phyloP scores from a whole-genome alignment of 2,797 vertebrate genomes.

The Ambastaia sidthimunki region DNA sequence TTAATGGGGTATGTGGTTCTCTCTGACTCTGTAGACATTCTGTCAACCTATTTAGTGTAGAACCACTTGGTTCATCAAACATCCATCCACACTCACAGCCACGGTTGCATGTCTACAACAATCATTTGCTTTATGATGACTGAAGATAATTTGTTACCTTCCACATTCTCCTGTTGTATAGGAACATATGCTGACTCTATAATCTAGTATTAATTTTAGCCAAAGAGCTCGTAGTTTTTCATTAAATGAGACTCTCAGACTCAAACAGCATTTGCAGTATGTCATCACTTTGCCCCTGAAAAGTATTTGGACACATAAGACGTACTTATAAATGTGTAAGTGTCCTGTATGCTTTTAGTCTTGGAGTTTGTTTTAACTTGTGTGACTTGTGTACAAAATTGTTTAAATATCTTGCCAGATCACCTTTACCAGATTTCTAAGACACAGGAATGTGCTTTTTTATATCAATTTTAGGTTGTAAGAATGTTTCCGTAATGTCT shows the following conservation, averaged over 20 bases:
- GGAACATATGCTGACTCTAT: not conserved
- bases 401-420: too few species aligned
- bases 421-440: not conserved
- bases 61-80: conserved; percentile 12
- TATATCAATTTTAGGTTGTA: not conserved
- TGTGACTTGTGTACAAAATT: too few species aligned
- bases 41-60: conserved; percentile 7
- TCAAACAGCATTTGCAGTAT: not conserved
- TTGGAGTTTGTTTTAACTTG: too few species aligned
- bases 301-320: too few species aligned
- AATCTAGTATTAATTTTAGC: not conserved
- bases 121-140: not conserved
- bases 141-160: not conserved
- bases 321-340: too few species aligned
- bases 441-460: not conserved
- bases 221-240: not conserved
- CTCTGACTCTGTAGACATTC: conserved; percentile 18
- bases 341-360: too few species aligned
- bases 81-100: not conserved
- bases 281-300: not conserved
- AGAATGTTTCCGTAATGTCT: too few species aligned
- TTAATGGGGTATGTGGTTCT: not conserved
- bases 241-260: not conserved
- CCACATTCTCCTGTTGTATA: not conserved
- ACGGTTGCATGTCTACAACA: not conserved